A percentile compares a stretch with the other conserved stretches of the same genome.
phyloP scores from a whole-genome alignment of 1,140 invertebrate species.

The Pseudomyrmex sp. region DNA sequence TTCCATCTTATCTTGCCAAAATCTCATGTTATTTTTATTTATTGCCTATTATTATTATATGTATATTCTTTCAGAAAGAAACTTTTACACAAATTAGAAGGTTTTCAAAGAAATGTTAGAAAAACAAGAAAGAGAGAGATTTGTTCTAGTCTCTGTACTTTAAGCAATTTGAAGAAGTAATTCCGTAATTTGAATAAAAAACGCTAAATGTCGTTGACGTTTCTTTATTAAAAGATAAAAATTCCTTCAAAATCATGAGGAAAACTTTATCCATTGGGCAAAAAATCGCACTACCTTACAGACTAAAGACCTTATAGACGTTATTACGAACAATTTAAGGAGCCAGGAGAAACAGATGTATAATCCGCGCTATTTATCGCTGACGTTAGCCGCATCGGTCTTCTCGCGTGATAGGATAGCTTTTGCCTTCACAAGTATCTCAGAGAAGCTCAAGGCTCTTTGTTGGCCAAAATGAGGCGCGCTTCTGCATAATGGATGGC shows the following conservation, averaged over 20 bases:
- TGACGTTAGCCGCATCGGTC: conserved; percentile 48
- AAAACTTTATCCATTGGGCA: conserved; percentile 11
- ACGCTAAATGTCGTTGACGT: neutral
- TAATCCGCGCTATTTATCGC: conserved; percentile 57
- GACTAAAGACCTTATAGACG: neutral
- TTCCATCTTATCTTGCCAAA: too few species aligned
- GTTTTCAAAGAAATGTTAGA: too few species aligned
- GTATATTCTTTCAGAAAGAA: too few species aligned
- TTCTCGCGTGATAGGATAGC: conserved; percentile 54
- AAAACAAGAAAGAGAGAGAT: too few species aligned
- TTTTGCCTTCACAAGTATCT: conserved; percentile 28
- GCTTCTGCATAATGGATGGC: conserved; percentile 59
- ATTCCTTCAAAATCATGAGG: neutral
- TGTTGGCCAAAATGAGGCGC: conserved; percentile 46
- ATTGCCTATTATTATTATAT: too few species aligned
- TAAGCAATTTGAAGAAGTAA: neutral
- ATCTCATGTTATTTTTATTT: too few species aligned
- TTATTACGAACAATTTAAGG: conserved; percentile 40
- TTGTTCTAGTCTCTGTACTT: too few species aligned
- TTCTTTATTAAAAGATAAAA: neutral
- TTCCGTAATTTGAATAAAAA: neutral
- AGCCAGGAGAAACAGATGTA: conserved; percentile 26
- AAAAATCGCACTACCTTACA: neutral
- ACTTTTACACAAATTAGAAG: too few species aligned
- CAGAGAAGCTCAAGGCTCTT: conserved; percentile 46